A percentile compares a stretch with the other conserved stretches of the same genome.
phyloP scores from a whole-genome alignment of 2,888 invertebrate genomes.

The Pomacea canaliculata region DNA sequence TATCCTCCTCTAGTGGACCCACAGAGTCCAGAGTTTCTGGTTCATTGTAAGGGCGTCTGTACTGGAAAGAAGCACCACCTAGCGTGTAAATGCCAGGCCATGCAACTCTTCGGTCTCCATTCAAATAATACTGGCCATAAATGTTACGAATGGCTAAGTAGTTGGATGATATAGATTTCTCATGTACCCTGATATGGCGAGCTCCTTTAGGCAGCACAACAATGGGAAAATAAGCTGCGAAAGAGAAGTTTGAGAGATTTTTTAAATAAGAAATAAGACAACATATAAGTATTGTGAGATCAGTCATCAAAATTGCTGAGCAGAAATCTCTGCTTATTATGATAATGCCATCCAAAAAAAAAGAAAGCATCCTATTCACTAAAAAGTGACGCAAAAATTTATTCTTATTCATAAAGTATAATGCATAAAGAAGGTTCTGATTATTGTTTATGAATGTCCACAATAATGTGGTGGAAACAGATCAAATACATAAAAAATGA shows the following conservation, averaged over 20 bases:
- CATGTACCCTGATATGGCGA: slow-evolving; percentile 75
- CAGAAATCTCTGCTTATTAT: not conserved
- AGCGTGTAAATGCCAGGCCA: slow-evolving; percentile 86
- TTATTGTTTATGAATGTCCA: too few species aligned
- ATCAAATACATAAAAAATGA: too few species aligned
- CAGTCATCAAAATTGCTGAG: not conserved
- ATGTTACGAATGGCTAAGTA: slow-evolving; percentile 90
- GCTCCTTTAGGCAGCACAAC: slow-evolving; percentile 55
- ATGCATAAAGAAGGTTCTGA: too few species aligned
- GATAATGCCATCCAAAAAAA: not conserved
- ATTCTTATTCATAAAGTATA: too few species aligned
- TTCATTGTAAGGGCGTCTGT: slow-evolving; percentile 77
- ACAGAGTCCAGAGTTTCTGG: slow-evolving; percentile 88
- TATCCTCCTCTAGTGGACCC: slow-evolving; percentile 89
- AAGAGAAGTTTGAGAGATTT: not conserved
- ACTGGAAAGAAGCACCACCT: slow-evolving; percentile 89
- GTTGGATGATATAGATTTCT: slow-evolving; percentile 86
- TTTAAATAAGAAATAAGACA: not conserved
- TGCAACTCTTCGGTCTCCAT: slow-evolving; percentile 95
- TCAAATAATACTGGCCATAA: slow-evolving; percentile 88
- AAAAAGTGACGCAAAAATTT: too few species aligned
- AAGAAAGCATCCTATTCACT: too few species aligned
- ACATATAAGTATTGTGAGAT: not conserved
- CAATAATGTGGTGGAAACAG: too few species aligned
- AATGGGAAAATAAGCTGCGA: slow-evolving; percentile 57